These are phyloP conservation scores for Mirounga angustirostris DNA, from an alignment of 2,113 vertebrate genomes.

Conservation along the genomic window DNA sequence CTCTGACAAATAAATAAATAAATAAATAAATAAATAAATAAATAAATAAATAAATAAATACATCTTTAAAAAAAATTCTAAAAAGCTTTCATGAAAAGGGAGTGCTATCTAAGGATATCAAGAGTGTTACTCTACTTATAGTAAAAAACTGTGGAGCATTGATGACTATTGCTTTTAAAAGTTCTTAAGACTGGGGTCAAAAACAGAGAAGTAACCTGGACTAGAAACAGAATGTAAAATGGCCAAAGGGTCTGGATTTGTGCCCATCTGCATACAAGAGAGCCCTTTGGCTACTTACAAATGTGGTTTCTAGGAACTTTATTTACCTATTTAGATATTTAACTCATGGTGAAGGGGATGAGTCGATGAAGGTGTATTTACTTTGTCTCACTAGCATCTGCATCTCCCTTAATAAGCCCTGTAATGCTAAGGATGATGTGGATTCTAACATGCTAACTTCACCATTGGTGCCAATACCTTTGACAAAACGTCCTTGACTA, in stretches of 20 bases:
- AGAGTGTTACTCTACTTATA: background rate
- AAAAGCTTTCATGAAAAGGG: background rate
- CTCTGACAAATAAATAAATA: too few species aligned
- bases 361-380: background rate
- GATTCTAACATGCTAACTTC: background rate
- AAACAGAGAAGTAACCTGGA: background rate
- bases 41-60: too few species aligned
- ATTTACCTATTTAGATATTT: background rate
- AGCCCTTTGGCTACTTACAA: background rate
- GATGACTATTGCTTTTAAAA: constrained; percentile 72
- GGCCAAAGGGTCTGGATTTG: background rate
- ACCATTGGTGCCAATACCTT: constrained; percentile 49
- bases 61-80: background rate
- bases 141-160: constrained; percentile 28
- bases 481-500: constrained; percentile 22
- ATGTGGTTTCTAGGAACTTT: background rate
- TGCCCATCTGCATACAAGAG: background rate
- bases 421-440: background rate
- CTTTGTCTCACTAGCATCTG: background rate
- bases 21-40: too few species aligned
- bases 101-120: background rate
- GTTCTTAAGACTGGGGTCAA: background rate
- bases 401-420: background rate
- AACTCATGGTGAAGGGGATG: accelerated
- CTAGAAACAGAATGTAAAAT: background rate